Base-by-base conservation (phyloP, 2,888 invertebrate genomes). In the Lumbricus terrestris region DNA sequence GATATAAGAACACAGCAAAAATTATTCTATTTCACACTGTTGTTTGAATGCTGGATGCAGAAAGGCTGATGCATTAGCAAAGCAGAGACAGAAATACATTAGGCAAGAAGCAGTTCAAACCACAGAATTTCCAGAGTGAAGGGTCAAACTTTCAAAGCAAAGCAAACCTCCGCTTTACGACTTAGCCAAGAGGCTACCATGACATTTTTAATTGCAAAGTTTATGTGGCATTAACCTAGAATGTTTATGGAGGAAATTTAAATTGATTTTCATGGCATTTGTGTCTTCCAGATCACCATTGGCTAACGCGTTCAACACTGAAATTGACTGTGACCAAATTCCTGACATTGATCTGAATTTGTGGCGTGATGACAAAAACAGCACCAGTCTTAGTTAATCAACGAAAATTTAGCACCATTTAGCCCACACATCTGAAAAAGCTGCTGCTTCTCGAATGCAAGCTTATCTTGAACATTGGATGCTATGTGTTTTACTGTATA, bases 341-440 rank as follows among this genome's bases (percentile, higher is more conserved):
- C 85, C 85, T 85, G 85, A 37, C 85, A 34, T 85, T 35, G 85
- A 85, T 85, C 85, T 85, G 11, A 85, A 37, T 35, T 85, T 85
- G 85, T 85, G 85, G 85, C 85, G 20, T 85, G 85, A 85, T 6
- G 29, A 69, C 69, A 69, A n/a, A 69, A 69, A 29, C 69, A 69
- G 69, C 69, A 16, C 29, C 29, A 69, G 69, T 69, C 69, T n/a
- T 69, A 69, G 69, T 69, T 69, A 69, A 29, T n/a, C 69, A 5
- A n/a, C 13, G 69, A 69, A 29, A 20, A 69, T 69, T 69, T 20
- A 20, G 47, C 18, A 18, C 54, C 23, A 23, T 29, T 29, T 29
- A 29, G 29, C 69, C 69, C 69, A 69, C 69, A n/a, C n/a, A 1
- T 47, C 16, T 69, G 23, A 29, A n/a, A 69, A n/a, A 69, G n/a